Percentiles rank a stretch among this genome's conserved stretches.
These are phyloP conservation scores for Pelecanus crispus DNA, from an alignment of 2,113 vertebrate genomes.

Conservation along the genomic window DNA sequence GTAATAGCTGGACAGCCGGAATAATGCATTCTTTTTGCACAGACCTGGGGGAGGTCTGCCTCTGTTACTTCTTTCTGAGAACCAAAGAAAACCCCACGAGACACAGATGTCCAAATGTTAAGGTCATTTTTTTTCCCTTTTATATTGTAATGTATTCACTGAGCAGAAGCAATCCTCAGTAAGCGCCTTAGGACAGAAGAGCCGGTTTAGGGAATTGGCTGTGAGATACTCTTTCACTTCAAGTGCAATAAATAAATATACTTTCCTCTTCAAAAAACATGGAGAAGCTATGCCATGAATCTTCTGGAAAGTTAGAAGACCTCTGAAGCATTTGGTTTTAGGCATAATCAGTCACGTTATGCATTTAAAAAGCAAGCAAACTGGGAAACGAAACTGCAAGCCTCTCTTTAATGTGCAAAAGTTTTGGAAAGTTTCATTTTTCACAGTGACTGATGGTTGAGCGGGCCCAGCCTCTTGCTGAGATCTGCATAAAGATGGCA, in stretches of 20 bases:
- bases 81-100: not conserved
- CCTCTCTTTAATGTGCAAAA: not conserved
- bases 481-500: not conserved
- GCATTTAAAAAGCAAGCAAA: not conserved
- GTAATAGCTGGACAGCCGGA: not conserved
- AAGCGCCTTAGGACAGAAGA: conserved; percentile 33
- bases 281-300: not conserved
- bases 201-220: conserved; percentile 16
- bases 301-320: conserved; percentile 12
- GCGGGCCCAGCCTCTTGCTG: not conserved
- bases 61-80: not conserved
- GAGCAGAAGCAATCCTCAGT: not conserved
- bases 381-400: not conserved
- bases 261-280: not conserved
- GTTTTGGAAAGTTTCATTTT: not conserved
- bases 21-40: not conserved
- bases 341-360: not conserved
- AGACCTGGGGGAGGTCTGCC: not conserved
- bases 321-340: not conserved
- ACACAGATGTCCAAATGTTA: conserved; percentile 29
- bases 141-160: not conserved
- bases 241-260: conserved; percentile 36
- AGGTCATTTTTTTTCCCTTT: conserved; percentile 35
- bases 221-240: not conserved
- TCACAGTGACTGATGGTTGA: not conserved